These are phyloP conservation scores for Chaetura pelagica DNA, from an alignment of 2,113 vertebrate genomes.

Conservation along the genomic window DNA sequence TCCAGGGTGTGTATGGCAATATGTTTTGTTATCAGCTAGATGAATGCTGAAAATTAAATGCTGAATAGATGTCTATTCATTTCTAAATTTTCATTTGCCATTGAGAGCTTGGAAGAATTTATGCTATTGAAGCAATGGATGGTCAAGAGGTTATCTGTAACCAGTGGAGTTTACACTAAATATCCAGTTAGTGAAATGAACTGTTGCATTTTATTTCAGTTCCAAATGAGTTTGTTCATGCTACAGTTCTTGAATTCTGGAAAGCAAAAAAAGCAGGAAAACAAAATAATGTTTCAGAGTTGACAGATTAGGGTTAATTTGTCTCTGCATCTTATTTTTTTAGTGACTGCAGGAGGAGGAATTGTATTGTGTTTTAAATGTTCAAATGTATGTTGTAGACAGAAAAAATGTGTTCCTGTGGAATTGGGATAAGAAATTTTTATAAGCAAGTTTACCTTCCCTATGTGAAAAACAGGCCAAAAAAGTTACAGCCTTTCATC, in stretches of 20 bases:
- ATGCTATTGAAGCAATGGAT: not conserved
- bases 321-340: not conserved
- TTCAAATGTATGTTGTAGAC: not conserved
- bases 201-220: not conserved
- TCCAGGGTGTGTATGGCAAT: not conserved
- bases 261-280: not conserved
- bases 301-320: not conserved
- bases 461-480: not conserved
- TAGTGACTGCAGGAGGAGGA: not conserved
- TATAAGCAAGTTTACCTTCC: not conserved
- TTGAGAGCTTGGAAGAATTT: not conserved
- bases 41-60: not conserved
- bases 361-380: not conserved
- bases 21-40: not conserved
- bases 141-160: not conserved
- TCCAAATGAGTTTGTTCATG: not conserved
- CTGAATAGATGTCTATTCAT: not conserved
- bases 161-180: not conserved
- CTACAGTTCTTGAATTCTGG: not conserved
- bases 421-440: not conserved
- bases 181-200: not conserved
- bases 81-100: not conserved
- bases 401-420: not conserved
- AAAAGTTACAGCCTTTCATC: not conserved
- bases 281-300: not conserved